These are phyloP conservation scores for Morphnarchus princeps DNA, from an alignment of 2,113 vertebrate species.

Conservation along the genomic window DNA sequence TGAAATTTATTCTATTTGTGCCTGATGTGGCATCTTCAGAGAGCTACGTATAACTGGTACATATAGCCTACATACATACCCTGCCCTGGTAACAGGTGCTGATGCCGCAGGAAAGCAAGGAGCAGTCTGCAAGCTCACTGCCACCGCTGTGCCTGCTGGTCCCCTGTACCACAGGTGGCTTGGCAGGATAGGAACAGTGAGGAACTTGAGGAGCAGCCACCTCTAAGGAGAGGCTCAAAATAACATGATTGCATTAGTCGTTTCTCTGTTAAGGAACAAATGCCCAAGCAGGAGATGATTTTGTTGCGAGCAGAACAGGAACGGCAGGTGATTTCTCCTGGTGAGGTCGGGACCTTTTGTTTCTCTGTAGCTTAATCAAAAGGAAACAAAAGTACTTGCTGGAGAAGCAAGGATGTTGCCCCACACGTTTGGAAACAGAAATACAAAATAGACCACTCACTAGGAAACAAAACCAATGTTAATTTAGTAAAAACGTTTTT, in stretches of 20 bases:
- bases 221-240: not conserved
- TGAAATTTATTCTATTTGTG: not conserved
- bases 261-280: not conserved
- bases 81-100: too few relatives aligned
- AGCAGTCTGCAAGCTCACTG: not conserved
- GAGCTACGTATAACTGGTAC: too few relatives aligned
- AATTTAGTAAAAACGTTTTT: not conserved
- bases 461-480: not conserved
- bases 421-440: not conserved
- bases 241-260: not conserved
- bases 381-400: not conserved
- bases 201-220: rapidly evolving
- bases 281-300: not conserved
- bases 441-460: not conserved
- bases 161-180: not conserved
- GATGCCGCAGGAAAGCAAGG: not conserved
- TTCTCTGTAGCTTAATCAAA: not conserved
- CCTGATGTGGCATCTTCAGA: not conserved
- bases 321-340: not conserved
- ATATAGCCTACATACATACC: too few relatives aligned
- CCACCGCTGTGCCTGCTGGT: rapidly evolving
- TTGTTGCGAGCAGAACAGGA: not conserved
- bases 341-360: not conserved
- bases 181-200: not conserved
- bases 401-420: not conserved